These are phyloP conservation scores for Ferdinandea cuprea DNA, from an alignment of 2,888 invertebrate species.

Conservation along the genomic window DNA sequence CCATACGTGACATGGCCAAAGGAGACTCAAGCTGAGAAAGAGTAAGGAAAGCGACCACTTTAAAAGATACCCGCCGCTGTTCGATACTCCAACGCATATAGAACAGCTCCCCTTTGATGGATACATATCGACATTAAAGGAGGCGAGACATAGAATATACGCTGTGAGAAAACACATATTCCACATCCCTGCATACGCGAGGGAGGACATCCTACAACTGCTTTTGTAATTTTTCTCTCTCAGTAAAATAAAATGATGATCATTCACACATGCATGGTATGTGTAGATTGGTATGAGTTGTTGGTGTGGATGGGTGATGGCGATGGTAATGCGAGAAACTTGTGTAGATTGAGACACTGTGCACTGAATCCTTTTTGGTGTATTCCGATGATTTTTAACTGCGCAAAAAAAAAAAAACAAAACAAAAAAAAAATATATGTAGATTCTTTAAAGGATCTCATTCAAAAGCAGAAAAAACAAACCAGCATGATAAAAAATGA, in stretches of 20 bases:
- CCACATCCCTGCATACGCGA: constrained; percentile 51
- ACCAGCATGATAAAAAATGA: not conserved
- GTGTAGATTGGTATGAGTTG: not conserved
- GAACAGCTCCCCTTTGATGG: constrained; percentile 63
- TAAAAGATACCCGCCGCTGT: constrained; percentile 63
- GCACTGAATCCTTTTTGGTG: constrained; percentile 51
- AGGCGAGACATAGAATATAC: constrained; percentile 55
- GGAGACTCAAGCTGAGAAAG: constrained; percentile 31
- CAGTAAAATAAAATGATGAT: constrained; percentile 24
- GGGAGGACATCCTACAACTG: constrained; percentile 58
- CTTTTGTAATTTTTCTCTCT: constrained; percentile 51
- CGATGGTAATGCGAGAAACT: not conserved
- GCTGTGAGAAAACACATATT: constrained; percentile 59
- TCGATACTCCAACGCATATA: constrained; percentile 65
- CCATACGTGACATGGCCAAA: constrained; percentile 51
- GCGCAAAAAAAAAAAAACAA: constrained; percentile 18
- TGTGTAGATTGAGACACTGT: constrained; percentile 37
- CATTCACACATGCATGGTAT: constrained; percentile 52
- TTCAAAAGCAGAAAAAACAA: not conserved
- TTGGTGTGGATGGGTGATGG: too few relatives aligned
- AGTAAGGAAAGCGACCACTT: constrained; percentile 59
- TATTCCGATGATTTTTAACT: constrained; percentile 49
- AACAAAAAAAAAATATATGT: not conserved
- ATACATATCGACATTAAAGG: constrained; percentile 67
- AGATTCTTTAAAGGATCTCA: constrained; percentile 23